Percentiles rank a stretch among this genome's conserved stretches.
Evolutionary conservation across 1,140 invertebrate species (phyloP).

Genomic region (Sipha flava): DNA sequence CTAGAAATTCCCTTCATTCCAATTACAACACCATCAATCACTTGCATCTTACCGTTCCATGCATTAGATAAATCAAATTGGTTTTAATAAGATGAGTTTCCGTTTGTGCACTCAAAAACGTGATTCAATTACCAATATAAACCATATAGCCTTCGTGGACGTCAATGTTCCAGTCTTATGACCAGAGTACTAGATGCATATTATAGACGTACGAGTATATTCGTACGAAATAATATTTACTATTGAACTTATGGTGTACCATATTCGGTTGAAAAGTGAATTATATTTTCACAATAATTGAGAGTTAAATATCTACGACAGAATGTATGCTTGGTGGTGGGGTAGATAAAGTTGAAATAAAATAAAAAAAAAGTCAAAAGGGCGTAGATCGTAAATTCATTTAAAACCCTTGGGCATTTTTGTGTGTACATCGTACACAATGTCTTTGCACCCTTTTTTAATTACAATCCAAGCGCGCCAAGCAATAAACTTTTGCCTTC

Average conservation of each 20-base stretch:
- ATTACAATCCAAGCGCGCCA: slow-evolving; percentile 15
- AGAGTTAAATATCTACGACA: background rate
- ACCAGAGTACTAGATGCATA: no score
- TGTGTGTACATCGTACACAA: background rate
- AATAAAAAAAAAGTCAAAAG: background rate
- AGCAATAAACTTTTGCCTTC: slow-evolving; percentile 29
- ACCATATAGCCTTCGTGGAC: background rate
- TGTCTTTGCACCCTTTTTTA: slow-evolving; percentile 32
- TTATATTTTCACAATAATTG: background rate
- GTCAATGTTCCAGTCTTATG: no score
- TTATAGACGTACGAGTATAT: no score
- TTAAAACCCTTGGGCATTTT: slow-evolving; percentile 18
- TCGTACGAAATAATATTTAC: no score
- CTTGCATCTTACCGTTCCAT: background rate
- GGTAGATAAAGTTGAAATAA: background rate
- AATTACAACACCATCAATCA: slow-evolving; percentile 22
- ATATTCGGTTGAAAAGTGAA: no score
- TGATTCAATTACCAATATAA: background rate
- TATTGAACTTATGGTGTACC: no score
- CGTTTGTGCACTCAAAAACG: background rate
- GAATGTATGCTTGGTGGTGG: background rate
- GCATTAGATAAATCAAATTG: slow-evolving; percentile 14
- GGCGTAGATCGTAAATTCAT: slow-evolving; percentile 11
- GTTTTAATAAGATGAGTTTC: background rate
- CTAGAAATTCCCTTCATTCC: background rate